A percentile compares a stretch with the other conserved stretches of the same genome.
Evolutionary conservation across 1,140 invertebrate genomes (phyloP).

Genomic region (Ladona fulva): DNA sequence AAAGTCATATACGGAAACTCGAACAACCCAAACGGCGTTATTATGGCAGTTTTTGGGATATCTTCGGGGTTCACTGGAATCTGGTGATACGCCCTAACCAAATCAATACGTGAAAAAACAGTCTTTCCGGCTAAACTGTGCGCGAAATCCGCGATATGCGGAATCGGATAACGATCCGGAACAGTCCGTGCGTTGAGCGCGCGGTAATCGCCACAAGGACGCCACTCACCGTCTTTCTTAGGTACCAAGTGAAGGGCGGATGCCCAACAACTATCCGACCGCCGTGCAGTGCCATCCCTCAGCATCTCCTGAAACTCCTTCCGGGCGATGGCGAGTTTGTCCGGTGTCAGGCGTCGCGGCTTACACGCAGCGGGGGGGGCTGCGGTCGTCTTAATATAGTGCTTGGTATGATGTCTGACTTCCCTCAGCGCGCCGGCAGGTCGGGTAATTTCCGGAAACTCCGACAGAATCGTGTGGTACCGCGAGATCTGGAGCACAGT

Average conservation of each 20-base stretch:
- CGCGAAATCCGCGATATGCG: slow-evolving; percentile 31
- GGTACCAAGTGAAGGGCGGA: slow-evolving; percentile 33
- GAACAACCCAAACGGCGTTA: slow-evolving; percentile 30
- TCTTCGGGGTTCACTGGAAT: slow-evolving; percentile 28
- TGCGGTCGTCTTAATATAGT: too few relatives aligned
- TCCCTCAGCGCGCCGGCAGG: too few relatives aligned
- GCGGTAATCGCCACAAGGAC: too few relatives aligned
- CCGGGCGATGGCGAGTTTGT: slow-evolving; percentile 22
- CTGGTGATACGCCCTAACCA: slow-evolving; percentile 36
- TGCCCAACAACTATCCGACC: slow-evolving; percentile 34
- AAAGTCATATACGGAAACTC: too few relatives aligned
- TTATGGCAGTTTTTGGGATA: slow-evolving; percentile 31
- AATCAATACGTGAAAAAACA: slow-evolving; percentile 33
- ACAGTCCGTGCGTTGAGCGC: slow-evolving; percentile 33
- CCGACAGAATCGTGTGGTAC: slow-evolving; percentile 23
- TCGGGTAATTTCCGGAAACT: slow-evolving; percentile 28
- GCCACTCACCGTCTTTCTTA: slow-evolving; percentile 33
- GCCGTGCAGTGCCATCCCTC: slow-evolving; percentile 24
- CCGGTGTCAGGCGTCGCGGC: slow-evolving; percentile 24
- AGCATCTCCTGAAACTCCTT: slow-evolving; percentile 27
- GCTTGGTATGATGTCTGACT: too few relatives aligned
- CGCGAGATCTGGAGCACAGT: too few relatives aligned
- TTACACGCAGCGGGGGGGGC: slow-evolving; percentile 23
- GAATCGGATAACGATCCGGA: slow-evolving; percentile 31
- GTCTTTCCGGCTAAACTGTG: slow-evolving; percentile 26